A percentile compares a stretch with the other conserved stretches of the same genome.
Evolutionary conservation across 2,888 invertebrate species (phyloP).

Genomic region (Frankliniella intonsa): DNA sequence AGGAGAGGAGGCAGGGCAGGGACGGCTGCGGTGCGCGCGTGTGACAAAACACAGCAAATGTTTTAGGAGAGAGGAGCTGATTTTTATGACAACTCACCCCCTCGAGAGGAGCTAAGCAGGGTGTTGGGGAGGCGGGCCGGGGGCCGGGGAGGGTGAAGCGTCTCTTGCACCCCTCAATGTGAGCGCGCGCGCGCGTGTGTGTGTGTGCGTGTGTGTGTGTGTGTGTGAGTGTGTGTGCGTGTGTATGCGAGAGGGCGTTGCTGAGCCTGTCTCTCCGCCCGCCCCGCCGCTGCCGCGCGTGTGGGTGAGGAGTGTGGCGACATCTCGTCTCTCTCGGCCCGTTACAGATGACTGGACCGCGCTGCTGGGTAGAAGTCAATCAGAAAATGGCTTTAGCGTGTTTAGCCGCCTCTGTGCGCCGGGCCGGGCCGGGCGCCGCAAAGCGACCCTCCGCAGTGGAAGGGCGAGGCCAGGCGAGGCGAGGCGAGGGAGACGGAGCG

Average conservation of each 20-base stretch:
- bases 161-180: too few species aligned
- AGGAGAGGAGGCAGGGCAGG: neutral
- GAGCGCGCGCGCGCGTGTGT: too few species aligned
- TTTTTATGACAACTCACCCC: constrained; percentile 20
- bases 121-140: neutral
- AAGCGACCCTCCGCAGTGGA: too few species aligned
- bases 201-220: neutral
- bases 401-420: neutral
- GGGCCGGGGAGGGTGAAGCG: too few species aligned
- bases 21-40: neutral
- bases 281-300: neutral
- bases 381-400: constrained; percentile 22
- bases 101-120: neutral
- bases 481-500: neutral
- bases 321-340: neutral
- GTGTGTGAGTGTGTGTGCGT: too few species aligned
- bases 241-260: too few species aligned
- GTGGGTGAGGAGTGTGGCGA: neutral
- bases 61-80: constrained; percentile 13
- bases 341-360: neutral
- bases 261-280: neutral
- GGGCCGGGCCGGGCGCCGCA: too few species aligned
- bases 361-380: neutral
- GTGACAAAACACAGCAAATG: constrained; percentile 21
- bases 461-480: too few species aligned